Evolutionary conservation across 1,140 invertebrate genomes (phyloP), one percentile per base, ranked within the genome.

Genomic region (Triops cancriformis): DNA sequence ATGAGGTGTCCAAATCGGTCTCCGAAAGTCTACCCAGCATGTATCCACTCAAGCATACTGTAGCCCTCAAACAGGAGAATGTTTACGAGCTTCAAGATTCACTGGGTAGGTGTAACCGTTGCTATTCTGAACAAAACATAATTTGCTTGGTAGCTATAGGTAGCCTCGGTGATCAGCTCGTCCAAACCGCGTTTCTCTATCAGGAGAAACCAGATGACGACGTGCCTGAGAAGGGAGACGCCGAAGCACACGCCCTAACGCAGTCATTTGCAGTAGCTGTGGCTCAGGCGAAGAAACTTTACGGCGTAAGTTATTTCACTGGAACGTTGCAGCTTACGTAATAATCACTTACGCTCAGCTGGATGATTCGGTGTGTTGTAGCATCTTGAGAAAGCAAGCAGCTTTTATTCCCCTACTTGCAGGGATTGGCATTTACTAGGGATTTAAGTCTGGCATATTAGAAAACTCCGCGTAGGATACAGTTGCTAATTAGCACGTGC

Each of bases 101-200:
- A 73, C 92, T 90, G 84, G 90, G 93, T 95, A 88, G 90, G 91
- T 37, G 31, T 37, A 37, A 7, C 31, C 31, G 7, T 90, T 73
- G 11, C 12, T 37, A 3, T 64, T 42, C 28, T 11, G 23, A 12
- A n/a, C 28, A 73, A 14, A 81, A 31, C 42, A 79, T 26, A 45
- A 26, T 74, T 37, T 37, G 2, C 31, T 37, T 37, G 31, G 2
- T 37, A 37, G 31, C 31, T 37, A 7, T 37, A 37, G 31, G 31
- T 37, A 37, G 31, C 31, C 31, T 37, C 7, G 31, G 31, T 7
- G 31, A 37, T 37, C 31, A 37, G 7, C 31, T 64, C 51, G 87
- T 90, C 9, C 93, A 96, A 80, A 95, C 93, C 72, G 86, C 93
- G 28, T 89, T 93, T 82, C 81, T 91, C 72, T 88, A 90, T 82